Conservation (phyloP, 1,140 invertebrate genomes). For the Cyclina sinensis region DNA sequence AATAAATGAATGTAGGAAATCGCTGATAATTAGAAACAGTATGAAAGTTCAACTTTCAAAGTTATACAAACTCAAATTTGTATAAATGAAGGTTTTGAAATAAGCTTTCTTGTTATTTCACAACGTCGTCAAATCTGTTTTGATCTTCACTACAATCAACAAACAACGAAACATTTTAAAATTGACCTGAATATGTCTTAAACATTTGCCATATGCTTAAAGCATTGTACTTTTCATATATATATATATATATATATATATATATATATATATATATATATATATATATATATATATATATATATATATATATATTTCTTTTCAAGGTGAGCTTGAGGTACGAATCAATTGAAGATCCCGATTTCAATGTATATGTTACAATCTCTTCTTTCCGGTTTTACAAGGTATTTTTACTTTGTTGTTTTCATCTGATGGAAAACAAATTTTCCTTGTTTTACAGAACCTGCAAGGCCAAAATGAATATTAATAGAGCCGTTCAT, state of each 20-base stretch:
- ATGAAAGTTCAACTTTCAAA: neutral
- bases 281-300: too few species aligned
- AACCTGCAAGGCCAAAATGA: too few species aligned
- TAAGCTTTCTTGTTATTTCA: neutral
- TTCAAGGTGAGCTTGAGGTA: neutral
- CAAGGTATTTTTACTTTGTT: neutral
- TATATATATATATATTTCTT: neutral
- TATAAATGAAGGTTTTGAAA: neutral
- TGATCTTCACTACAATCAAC: too few species aligned
- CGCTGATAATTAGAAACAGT: too few species aligned
- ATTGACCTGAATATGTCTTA: neutral
- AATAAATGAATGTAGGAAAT: neutral
- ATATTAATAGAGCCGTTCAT: too few species aligned
- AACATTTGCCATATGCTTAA: neutral
- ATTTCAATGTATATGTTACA: neutral
- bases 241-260: too few species aligned
- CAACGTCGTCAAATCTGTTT: too few species aligned
- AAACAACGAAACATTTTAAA: too few species aligned
- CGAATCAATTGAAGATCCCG: neutral
- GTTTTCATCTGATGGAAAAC: too few species aligned
- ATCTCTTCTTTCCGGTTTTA: neutral
- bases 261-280: too few species aligned
- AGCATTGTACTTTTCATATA: neutral
- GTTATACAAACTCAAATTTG: neutral
- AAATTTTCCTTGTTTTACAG: too few species aligned